These are phyloP conservation scores for Eristalis tenax DNA, from an alignment of 2,888 invertebrate genomes.

Conservation along the genomic window DNA sequence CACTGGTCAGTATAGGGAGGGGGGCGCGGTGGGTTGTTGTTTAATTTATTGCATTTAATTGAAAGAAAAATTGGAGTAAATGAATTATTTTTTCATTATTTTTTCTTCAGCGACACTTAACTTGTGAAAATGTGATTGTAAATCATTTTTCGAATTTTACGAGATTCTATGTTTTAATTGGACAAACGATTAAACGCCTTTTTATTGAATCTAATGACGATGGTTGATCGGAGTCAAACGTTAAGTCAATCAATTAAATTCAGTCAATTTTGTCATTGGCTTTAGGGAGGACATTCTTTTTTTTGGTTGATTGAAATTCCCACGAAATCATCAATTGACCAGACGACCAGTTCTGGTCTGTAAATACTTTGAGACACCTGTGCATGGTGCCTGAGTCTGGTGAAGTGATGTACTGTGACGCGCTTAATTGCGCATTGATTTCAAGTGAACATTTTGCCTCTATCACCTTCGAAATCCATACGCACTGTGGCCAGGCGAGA, in stretches of 20 bases:
- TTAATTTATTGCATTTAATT: slow-evolving; percentile 38
- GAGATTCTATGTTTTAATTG: slow-evolving; percentile 7
- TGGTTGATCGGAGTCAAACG: not conserved
- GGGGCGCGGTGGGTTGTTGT: not conserved
- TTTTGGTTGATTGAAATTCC: not conserved
- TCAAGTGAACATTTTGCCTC: no score
- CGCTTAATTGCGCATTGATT: no score
- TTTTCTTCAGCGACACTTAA: not conserved
- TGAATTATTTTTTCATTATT: not conserved
- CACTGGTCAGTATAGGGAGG: not conserved
- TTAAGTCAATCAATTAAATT: not conserved
- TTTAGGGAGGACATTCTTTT: not conserved
- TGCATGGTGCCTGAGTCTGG: not conserved
- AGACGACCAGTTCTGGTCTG: no score
- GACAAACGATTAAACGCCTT: not conserved
- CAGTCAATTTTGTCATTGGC: not conserved
- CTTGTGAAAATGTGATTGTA: slow-evolving; percentile 6
- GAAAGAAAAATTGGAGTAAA: not conserved
- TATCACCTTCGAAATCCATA: no score
- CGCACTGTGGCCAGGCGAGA: no score
- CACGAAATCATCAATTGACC: not conserved
- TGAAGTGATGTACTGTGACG: no score
- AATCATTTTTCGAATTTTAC: slow-evolving; percentile 4
- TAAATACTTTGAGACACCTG: no score
- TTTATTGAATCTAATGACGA: not conserved